Evolutionary conservation across 2,797 vertebrate genomes (phyloP).

Genomic region (Tragopan temminckii): DNA sequence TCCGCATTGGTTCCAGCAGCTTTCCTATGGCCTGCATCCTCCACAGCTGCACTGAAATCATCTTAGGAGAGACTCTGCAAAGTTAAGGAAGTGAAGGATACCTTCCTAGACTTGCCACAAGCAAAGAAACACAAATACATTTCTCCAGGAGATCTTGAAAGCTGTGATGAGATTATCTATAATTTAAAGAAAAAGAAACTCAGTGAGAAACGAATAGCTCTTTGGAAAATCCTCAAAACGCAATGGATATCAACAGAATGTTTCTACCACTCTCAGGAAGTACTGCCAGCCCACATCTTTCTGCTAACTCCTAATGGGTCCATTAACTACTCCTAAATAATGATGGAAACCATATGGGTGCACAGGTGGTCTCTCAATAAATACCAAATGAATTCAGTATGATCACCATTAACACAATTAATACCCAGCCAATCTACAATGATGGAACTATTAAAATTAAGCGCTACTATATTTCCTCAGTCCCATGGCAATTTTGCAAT

Average conservation of each 20-base stretch:
- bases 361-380: slow-evolving; percentile 82
- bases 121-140: background rate
- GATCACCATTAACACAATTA: slow-evolving; percentile 83
- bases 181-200: slow-evolving; percentile 48
- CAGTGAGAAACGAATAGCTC: slow-evolving; percentile 54
- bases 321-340: slow-evolving; percentile 82
- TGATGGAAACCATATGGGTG: slow-evolving; percentile 82
- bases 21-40: background rate
- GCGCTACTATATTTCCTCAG: slow-evolving; percentile 53
- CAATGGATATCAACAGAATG: slow-evolving; percentile 56
- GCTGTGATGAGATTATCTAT: background rate
- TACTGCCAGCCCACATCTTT: slow-evolving; percentile 60
- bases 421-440: slow-evolving; percentile 80
- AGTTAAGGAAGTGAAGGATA: slow-evolving; percentile 12
- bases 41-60: background rate
- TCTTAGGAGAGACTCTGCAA: background rate
- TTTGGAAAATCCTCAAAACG: slow-evolving; percentile 69
- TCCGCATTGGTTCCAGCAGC: background rate
- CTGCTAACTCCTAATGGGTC: slow-evolving; percentile 75
- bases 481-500: slow-evolving; percentile 75
- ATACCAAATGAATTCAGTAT: slow-evolving; percentile 82
- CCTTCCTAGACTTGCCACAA: background rate
- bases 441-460: slow-evolving; percentile 80
- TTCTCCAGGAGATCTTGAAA: background rate
- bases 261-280: slow-evolving; percentile 46